Evolutionary conservation across 2,113 vertebrate genomes (phyloP).

Genomic region (Capreolus pygargus): DNA sequence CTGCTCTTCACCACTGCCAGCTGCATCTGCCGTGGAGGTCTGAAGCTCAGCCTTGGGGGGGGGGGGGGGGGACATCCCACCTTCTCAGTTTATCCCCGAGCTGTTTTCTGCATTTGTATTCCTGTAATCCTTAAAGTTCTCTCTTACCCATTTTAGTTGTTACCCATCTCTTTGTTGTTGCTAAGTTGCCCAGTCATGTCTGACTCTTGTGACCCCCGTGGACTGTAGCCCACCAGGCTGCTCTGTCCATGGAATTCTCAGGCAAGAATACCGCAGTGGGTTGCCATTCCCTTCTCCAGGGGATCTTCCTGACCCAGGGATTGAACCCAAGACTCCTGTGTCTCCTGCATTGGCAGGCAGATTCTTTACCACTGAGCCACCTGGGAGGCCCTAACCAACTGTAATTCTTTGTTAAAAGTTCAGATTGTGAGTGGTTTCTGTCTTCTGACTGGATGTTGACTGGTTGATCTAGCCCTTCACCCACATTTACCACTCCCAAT

Average conservation of each 20-base stretch:
- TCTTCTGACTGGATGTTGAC: not conserved
- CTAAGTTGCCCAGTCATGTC: not conserved
- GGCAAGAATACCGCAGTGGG: not conserved
- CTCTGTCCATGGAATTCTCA: not conserved
- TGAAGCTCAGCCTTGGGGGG: not conserved
- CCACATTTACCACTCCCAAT: fast-evolving
- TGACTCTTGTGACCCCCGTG: not conserved
- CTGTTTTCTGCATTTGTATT: not conserved
- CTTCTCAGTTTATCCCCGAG: not conserved
- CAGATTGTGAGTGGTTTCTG: not conserved
- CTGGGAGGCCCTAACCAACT: not conserved
- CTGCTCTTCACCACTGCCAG: not conserved
- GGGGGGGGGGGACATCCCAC: fast-evolving
- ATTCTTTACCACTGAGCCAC: not conserved
- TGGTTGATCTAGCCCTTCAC: fast-evolving
- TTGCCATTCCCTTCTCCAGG: not conserved
- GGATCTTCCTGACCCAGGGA: not conserved
- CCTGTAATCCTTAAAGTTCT: not conserved
- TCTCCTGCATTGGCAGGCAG: not conserved
- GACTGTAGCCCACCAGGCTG: not conserved
- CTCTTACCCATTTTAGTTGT: not conserved
- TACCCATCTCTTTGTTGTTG: not conserved
- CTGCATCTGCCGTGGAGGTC: fast-evolving
- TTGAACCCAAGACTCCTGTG: not conserved
- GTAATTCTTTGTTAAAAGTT: not conserved